A percentile compares a stretch with the other conserved stretches of the same genome.
These are phyloP conservation scores for Athripsodes cinereus DNA, from an alignment of 2,888 invertebrate genomes.

Conservation along the genomic window DNA sequence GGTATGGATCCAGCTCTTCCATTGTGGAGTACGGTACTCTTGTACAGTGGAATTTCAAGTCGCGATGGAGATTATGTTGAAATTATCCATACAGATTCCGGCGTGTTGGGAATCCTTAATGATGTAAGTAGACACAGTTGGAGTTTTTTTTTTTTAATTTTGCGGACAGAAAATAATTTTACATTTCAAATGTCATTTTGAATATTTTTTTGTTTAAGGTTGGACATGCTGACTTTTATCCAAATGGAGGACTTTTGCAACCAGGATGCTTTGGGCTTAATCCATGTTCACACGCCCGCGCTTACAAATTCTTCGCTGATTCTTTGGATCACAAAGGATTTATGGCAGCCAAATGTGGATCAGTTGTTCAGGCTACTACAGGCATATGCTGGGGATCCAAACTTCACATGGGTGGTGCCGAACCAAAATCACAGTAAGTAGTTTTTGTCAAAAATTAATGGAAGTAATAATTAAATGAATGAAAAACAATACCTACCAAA, in stretches of 20 bases:
- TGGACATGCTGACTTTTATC: conserved; percentile 58
- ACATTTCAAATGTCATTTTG: too few relatives aligned
- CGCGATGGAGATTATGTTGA: conserved; percentile 20
- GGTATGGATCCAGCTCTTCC: conserved; percentile 20
- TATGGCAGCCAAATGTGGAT: background rate
- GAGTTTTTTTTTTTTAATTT: too few relatives aligned
- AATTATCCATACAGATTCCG: conserved; percentile 31
- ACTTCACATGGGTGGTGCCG: background rate
- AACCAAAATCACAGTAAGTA: background rate
- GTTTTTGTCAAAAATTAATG: too few relatives aligned
- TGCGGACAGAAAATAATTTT: too few relatives aligned
- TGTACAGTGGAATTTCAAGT: conserved; percentile 12
- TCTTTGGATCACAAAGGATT: conserved; percentile 11
- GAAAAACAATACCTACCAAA: too few relatives aligned
- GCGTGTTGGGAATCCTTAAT: conserved; percentile 1
- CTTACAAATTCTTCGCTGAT: conserved; percentile 10
- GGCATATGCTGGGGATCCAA: too few relatives aligned
- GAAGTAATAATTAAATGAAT: too few relatives aligned
- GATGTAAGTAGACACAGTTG: conserved; percentile 37
- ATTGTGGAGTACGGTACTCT: conserved; percentile 13
- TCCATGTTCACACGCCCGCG: conserved; percentile 14
- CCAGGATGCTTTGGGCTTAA: conserved; percentile 44
- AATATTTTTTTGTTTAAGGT: conserved; percentile 28
- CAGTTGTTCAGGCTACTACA: background rate
- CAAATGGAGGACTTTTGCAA: conserved; percentile 54